Evolutionary conservation across 2,113 vertebrate species (phyloP).

Genomic region (Python bivittatus): DNA sequence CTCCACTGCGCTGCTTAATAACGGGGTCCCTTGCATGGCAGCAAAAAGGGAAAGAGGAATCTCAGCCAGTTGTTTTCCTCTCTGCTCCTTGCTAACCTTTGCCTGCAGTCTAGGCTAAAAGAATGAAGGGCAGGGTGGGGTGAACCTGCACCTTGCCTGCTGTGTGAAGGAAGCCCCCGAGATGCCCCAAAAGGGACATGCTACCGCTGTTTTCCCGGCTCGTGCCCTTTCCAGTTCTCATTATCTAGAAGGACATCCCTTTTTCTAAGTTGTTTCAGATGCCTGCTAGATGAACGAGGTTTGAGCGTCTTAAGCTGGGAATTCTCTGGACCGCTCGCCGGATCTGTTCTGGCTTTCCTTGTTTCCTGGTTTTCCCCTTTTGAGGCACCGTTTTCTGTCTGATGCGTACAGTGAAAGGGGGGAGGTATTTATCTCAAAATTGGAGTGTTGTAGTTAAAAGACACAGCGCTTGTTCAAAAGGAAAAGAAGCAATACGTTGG

Average conservation of each 20-base stretch:
- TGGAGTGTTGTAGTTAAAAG: neutral
- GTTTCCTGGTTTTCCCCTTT: neutral
- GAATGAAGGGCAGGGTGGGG: neutral
- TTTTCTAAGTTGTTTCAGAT: neutral
- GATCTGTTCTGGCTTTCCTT: neutral
- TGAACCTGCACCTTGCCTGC: neutral
- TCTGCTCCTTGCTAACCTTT: neutral
- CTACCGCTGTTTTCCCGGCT: neutral
- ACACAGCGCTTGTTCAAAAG: neutral
- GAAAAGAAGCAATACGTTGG: neutral
- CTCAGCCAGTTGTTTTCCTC: neutral
- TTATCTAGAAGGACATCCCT: neutral
- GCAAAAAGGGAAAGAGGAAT: neutral
- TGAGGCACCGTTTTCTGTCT: neutral
- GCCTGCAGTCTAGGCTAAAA: neutral
- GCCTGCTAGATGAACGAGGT: neutral
- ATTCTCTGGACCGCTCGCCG: neutral
- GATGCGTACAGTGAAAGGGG: neutral
- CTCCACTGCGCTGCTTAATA: constrained; percentile 62
- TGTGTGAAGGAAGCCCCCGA: neutral
- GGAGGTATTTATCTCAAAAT: neutral
- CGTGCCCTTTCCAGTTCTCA: neutral
- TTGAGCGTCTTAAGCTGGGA: neutral
- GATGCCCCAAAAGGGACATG: neutral
- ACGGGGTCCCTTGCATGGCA: constrained; percentile 73